A percentile compares a stretch with the other conserved stretches of the same genome.
phyloP scores from a whole-genome alignment of 2,888 invertebrate genomes.

The Harpagoxenus sublaevis region DNA sequence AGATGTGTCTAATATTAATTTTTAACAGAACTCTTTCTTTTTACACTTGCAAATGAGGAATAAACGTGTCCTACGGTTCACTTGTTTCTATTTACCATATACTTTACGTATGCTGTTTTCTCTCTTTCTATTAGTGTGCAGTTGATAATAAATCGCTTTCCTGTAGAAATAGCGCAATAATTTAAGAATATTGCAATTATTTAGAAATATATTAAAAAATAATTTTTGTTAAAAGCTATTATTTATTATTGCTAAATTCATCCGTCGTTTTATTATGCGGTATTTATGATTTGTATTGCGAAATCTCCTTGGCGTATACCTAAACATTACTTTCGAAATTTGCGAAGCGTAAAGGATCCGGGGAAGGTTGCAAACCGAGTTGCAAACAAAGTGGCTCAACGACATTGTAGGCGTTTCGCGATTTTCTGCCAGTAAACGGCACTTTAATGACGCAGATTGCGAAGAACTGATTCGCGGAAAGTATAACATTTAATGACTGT shows the following conservation, averaged over 20 bases:
- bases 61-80: neutral
- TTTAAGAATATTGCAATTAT: constrained; percentile 65
- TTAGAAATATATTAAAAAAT: constrained; percentile 76
- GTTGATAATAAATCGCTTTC: constrained; percentile 43
- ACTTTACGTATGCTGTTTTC: neutral
- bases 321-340: constrained; percentile 64
- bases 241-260: constrained; percentile 75
- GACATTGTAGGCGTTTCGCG: constrained; percentile 50
- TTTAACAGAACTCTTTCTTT: neutral
- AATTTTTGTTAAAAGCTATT: constrained; percentile 69
- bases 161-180: constrained; percentile 49
- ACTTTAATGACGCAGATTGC: constrained; percentile 21
- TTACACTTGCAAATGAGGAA: neutral
- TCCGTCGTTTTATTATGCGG: constrained; percentile 69
- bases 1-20: neutral
- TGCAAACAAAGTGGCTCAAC: constrained; percentile 16
- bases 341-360: constrained; percentile 37
- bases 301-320: constrained; percentile 56
- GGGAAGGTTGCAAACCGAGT: constrained; percentile 23
- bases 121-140: neutral
- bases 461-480: constrained; percentile 59
- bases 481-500: constrained; percentile 60
- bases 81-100: neutral
- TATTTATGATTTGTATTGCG: constrained; percentile 61
- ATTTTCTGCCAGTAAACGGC: constrained; percentile 42